phyloP scores from a whole-genome alignment of 2,888 invertebrate species.

The Philopedon plagiatum region DNA sequence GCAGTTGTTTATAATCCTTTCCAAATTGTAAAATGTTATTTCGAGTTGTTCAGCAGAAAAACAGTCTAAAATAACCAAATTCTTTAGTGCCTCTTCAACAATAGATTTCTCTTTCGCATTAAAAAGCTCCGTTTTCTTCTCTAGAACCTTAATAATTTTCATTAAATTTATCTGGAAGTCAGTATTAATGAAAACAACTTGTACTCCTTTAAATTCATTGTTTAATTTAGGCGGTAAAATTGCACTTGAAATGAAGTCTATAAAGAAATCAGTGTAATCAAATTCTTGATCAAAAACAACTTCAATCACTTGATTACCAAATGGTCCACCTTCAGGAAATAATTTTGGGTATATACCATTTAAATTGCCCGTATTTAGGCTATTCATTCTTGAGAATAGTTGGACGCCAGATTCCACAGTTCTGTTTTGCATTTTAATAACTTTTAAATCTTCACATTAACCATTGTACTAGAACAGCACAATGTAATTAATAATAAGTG shows the following conservation, averaged over 20 bases:
- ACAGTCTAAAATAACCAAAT: constrained; percentile 58
- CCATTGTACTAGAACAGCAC: too few relatives aligned
- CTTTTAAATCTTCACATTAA: too few relatives aligned
- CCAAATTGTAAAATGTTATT: constrained; percentile 57
- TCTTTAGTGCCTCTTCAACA: constrained; percentile 57
- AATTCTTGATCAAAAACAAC: constrained; percentile 53
- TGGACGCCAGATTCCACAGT: constrained; percentile 61
- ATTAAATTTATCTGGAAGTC: constrained; percentile 59
- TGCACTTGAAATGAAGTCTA: constrained; percentile 59
- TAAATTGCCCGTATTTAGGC: constrained; percentile 43
- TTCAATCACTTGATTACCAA: constrained; percentile 58
- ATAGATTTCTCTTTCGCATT: constrained; percentile 52
- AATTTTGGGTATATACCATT: constrained; percentile 55
- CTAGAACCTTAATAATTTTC: constrained; percentile 58
- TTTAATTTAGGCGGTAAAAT: constrained; percentile 56
- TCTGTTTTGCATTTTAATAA: constrained; percentile 26
- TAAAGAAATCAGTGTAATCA: constrained; percentile 55
- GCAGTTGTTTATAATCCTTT: constrained; percentile 55
- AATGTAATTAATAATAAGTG: too few relatives aligned
- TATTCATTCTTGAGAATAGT: constrained; percentile 58
- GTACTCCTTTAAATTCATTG: constrained; percentile 57
- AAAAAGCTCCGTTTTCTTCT: constrained; percentile 53
- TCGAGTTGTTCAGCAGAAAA: constrained; percentile 57
- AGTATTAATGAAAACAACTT: constrained; percentile 57
- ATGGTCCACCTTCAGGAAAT: constrained; percentile 56